A percentile compares a stretch with the other conserved stretches of the same genome.
Conservation (phyloP, 2,888 invertebrate species). For the Phlogophora meticulosa region DNA sequence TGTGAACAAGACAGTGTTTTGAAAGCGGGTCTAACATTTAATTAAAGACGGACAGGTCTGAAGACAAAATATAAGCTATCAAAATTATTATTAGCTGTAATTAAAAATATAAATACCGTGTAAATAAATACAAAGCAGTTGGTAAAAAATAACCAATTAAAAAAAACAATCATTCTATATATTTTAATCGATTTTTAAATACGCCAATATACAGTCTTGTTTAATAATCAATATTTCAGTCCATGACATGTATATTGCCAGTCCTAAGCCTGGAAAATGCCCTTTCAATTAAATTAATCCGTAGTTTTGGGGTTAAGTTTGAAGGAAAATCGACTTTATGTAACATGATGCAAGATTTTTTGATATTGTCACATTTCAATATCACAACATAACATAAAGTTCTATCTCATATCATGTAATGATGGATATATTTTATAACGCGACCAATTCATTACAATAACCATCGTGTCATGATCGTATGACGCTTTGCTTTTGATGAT, state of each 20-base stretch:
- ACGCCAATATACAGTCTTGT: not conserved
- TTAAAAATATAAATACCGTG: not conserved
- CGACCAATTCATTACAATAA: too few relatives aligned
- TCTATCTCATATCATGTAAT: too few relatives aligned
- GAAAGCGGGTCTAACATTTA: not conserved
- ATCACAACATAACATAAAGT: too few relatives aligned
- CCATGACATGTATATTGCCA: not conserved
- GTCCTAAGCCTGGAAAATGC: constrained; percentile 1
- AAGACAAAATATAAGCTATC: not conserved
- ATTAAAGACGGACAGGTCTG: not conserved
- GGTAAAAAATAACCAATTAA: too few relatives aligned
- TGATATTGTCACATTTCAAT: too few relatives aligned
- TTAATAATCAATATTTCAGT: not conserved
- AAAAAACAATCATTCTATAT: too few relatives aligned
- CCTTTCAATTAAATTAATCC: not conserved
- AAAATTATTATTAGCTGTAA: not conserved
- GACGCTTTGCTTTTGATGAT: too few relatives aligned
- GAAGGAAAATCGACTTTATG: too few relatives aligned
- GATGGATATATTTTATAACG: too few relatives aligned
- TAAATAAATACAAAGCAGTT: not conserved
- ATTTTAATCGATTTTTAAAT: constrained; percentile 1
- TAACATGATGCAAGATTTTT: too few relatives aligned
- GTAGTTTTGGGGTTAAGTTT: too few relatives aligned
- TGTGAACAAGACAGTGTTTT: not conserved
- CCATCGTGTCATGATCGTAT: too few relatives aligned